Evolutionary conservation across 2,113 vertebrate genomes (phyloP).

Genomic region (Vicugna pacos): DNA sequence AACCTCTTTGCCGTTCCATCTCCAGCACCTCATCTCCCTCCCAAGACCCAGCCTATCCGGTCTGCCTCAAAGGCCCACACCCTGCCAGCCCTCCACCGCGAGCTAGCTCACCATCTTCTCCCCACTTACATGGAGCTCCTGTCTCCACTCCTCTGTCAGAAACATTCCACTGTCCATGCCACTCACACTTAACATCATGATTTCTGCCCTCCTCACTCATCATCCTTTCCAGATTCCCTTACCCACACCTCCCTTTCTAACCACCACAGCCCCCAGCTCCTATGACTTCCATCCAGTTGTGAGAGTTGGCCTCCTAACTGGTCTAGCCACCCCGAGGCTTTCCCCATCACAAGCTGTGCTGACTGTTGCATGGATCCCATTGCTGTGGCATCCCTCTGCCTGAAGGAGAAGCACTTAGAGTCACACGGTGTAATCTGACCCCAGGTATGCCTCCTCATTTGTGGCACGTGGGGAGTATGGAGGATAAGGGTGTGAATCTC

Average conservation of each 20-base stretch:
- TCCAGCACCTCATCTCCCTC: background rate
- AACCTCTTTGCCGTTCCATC: background rate
- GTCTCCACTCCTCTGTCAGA: background rate
- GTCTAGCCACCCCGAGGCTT: background rate
- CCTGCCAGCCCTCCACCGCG: background rate
- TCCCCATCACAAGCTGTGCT: background rate
- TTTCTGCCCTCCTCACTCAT: background rate
- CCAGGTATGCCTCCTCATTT: background rate
- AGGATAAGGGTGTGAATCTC: background rate
- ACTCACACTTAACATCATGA: background rate
- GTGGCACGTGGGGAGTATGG: background rate
- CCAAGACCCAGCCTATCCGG: background rate
- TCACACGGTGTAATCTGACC: background rate
- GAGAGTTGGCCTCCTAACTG: background rate
- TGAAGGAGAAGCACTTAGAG: background rate
- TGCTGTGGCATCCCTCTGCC: background rate
- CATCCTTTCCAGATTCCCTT: no score
- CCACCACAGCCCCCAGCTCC: background rate
- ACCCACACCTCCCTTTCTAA: background rate
- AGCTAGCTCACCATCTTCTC: no score
- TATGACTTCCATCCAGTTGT: background rate
- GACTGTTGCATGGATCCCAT: background rate
- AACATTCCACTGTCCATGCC: background rate
- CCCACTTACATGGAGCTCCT: background rate
- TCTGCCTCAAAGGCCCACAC: background rate